Percentiles rank a stretch among this genome's conserved stretches.
phyloP scores from a whole-genome alignment of 2,797 vertebrate genomes.

The Ciconia nigra region DNA sequence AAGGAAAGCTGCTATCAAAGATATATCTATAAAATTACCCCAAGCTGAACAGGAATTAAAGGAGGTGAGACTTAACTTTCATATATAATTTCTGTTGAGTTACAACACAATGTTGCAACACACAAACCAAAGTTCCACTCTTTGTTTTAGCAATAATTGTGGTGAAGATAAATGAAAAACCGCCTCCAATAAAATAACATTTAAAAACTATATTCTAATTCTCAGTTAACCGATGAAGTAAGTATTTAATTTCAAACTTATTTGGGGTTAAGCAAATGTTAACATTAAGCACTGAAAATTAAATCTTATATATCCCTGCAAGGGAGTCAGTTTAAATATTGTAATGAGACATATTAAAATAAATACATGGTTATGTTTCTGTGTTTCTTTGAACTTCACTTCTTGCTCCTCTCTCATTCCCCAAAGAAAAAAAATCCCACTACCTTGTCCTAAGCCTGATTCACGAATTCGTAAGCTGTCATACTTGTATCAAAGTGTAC shows the following conservation, averaged over 20 bases:
- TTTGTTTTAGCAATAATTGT: rapidly evolving
- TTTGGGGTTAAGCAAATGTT: background rate
- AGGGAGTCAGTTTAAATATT: background rate
- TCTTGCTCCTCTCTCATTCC: background rate
- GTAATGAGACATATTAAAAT: background rate
- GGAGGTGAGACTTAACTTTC: conserved; percentile 73
- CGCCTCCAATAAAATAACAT: background rate
- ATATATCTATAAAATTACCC: conserved; percentile 82
- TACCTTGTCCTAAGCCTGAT: background rate
- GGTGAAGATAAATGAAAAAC: background rate
- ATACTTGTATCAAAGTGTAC: background rate
- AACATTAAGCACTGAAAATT: background rate
- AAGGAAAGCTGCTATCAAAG: conserved; percentile 82
- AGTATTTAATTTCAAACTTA: background rate
- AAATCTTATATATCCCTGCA: background rate
- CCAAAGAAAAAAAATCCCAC: background rate
- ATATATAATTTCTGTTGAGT: rapidly evolving
- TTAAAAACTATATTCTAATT: background rate
- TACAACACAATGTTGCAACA: background rate
- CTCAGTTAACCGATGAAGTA: background rate
- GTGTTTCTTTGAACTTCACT: background rate
- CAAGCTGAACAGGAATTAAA: conserved; percentile 79
- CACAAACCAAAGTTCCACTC: background rate
- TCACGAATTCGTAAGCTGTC: background rate
- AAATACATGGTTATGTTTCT: background rate